Evolutionary conservation across 2,797 vertebrate genomes (phyloP), one percentile per base, ranked within the genome.

Genomic region (Melanotaenia maccullochi): DNA sequence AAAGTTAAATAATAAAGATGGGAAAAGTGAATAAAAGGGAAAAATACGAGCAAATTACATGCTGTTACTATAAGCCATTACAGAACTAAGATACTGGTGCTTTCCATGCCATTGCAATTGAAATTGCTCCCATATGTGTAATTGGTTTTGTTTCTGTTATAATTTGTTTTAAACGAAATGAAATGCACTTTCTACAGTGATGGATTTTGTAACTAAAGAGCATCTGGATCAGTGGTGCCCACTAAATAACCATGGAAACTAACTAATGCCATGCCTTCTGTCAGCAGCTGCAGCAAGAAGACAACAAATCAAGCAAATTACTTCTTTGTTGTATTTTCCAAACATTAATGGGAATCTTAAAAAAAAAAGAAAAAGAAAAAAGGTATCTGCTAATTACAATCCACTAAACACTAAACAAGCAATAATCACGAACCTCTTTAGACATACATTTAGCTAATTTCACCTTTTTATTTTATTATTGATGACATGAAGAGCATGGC

Each of bases 71-170:
- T 81, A 75, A 87, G 72, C 77, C 81, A 78, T 89, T 85, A 89
- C 58, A 78, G 71, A 84, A 83, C 78, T 82, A 86, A 80, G 81
- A 85, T 56, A 73, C 75, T 69, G 85, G 60, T 75, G 78, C 68
- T 84, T 85, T 86, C 66, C 69, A 67, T 76, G 56, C 71, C 36
- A 32, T 73, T 24, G 51, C 76, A 73, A 78, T 58, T 60, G 47
- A 86, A 92, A 92, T 76, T 77, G 57, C 80, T 93, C 89, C 89
- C 89, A 90, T 90, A 79, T 93, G 90, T 88, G 83, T 79, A 83
- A 86, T 82, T 75, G 55, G 78, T 90, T 76, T 81, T 40, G 64
- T 76, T 82, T 92, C 81, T 71, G 76, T 83, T 85, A 85, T 86
- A 82, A 88, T 90, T 89, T 91, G 79, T 90, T 92, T 92, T 16